Conservation (phyloP, 2,888 invertebrate genomes). For the Crepidodera aurea region DNA sequence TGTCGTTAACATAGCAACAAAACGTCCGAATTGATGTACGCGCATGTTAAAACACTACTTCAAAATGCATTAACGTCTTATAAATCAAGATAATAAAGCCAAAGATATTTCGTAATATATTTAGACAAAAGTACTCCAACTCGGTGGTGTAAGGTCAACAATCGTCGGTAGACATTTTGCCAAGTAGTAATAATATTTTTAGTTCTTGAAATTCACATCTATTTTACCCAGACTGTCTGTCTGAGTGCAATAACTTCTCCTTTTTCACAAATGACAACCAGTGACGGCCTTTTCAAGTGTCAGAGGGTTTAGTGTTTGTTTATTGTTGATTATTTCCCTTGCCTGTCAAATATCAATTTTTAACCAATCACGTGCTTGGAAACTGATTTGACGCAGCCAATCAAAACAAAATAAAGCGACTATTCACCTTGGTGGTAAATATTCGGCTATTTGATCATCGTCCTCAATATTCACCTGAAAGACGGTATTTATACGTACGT, state of each 20-base stretch:
- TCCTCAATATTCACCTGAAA: too few species aligned
- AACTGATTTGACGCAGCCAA: too few species aligned
- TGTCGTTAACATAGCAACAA: constrained; percentile 15
- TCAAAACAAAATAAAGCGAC: too few species aligned
- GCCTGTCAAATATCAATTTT: too few species aligned
- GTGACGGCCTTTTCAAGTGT: background rate
- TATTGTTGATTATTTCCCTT: too few species aligned
- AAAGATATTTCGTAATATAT: constrained; percentile 22
- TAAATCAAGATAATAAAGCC: constrained; percentile 26
- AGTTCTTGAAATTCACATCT: constrained; percentile 24
- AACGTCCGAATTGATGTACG: constrained; percentile 14
- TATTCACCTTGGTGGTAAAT: too few species aligned
- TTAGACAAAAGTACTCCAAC: constrained; percentile 22
- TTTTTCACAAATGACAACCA: background rate
- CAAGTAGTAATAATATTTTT: constrained; percentile 29
- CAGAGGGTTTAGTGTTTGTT: too few species aligned
- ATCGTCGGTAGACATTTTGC: constrained; percentile 27
- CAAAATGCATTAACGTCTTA: constrained; percentile 26
- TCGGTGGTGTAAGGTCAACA: constrained; percentile 24
- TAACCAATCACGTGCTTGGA: too few species aligned
- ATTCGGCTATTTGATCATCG: too few species aligned
- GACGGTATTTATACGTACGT: too few species aligned
- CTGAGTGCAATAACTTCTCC: constrained; percentile 13
- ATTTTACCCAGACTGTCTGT: constrained; percentile 25
- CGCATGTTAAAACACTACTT: constrained; percentile 6